These are phyloP conservation scores for Ormyrus labotus DNA, from an alignment of 2,888 invertebrate genomes.

Conservation along the genomic window DNA sequence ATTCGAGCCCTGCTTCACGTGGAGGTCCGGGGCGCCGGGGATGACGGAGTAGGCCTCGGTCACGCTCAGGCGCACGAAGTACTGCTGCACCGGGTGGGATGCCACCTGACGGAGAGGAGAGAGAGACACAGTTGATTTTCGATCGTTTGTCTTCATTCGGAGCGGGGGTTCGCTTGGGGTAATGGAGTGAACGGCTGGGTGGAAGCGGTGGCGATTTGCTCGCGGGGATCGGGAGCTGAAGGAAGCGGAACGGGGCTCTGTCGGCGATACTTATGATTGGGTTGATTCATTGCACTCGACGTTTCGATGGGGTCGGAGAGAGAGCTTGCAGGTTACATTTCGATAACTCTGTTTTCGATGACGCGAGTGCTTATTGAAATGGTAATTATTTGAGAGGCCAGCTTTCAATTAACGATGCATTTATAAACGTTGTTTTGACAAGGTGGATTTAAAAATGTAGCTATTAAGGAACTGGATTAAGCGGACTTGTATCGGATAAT, in stretches of 20 bases:
- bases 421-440: too few relatives aligned
- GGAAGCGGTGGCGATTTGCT: slow-evolving; percentile 15
- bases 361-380: too few relatives aligned
- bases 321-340: too few relatives aligned
- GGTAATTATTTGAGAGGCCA: too few relatives aligned
- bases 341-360: too few relatives aligned
- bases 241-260: slow-evolving; percentile 1
- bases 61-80: slow-evolving; percentile 68
- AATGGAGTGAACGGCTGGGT: background rate
- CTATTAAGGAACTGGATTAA: too few relatives aligned
- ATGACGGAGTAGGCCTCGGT: slow-evolving; percentile 73
- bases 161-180: background rate
- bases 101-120: slow-evolving; percentile 63
- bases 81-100: slow-evolving; percentile 70
- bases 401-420: too few relatives aligned
- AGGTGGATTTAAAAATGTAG: too few relatives aligned
- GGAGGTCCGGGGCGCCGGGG: slow-evolving; percentile 72
- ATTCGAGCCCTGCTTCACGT: slow-evolving; percentile 73
- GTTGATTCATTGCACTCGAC: background rate
- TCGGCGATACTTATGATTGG: background rate
- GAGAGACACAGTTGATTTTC: background rate
- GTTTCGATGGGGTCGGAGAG: too few relatives aligned
- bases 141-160: slow-evolving; percentile 36
- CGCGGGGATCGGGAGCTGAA: background rate
- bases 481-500: too few relatives aligned